A percentile compares a stretch with the other conserved stretches of the same genome.
Evolutionary conservation across 2,797 vertebrate species (phyloP).

Genomic region (Philypnodon macrostomus): DNA sequence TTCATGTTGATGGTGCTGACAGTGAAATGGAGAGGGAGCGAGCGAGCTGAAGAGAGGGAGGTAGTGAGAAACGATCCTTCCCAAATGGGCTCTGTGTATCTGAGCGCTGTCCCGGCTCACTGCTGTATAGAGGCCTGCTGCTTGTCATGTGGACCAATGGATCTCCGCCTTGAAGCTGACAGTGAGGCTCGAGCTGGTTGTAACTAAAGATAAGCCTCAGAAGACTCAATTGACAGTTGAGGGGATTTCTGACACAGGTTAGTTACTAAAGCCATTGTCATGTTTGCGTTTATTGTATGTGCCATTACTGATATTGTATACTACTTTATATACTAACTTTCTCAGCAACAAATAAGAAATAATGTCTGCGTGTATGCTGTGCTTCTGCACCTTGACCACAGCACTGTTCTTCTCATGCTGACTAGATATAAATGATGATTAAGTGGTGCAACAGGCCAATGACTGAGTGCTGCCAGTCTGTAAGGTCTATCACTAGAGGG

Average conservation of each 20-base stretch:
- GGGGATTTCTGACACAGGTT: slow-evolving; percentile 52
- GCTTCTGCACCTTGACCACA: not conserved
- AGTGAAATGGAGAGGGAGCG: slow-evolving; percentile 36
- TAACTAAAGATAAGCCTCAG: slow-evolving; percentile 13
- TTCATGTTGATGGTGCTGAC: slow-evolving; percentile 53
- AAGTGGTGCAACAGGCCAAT: slow-evolving; percentile 13
- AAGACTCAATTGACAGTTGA: slow-evolving; percentile 19
- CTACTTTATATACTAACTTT: too few species aligned
- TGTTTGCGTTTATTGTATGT: slow-evolving; percentile 11
- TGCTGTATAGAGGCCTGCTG: slow-evolving; percentile 21
- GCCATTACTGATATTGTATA: not conserved
- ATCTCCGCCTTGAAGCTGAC: slow-evolving; percentile 18
- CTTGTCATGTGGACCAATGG: slow-evolving; percentile 44
- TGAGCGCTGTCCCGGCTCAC: slow-evolving; percentile 49
- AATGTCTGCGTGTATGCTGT: too few species aligned
- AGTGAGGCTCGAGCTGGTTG: slow-evolving; percentile 7
- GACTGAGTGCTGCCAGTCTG: slow-evolving; percentile 19
- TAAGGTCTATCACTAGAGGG: not conserved
- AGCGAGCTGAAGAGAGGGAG: slow-evolving; percentile 29
- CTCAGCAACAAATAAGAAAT: too few species aligned
- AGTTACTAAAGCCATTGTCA: slow-evolving; percentile 13
- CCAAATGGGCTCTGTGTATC: slow-evolving; percentile 64
- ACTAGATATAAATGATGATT: slow-evolving; percentile 22
- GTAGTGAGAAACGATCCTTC: slow-evolving; percentile 52
- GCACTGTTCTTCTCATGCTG: slow-evolving; percentile 15